Conservation (phyloP, 1,140 invertebrate genomes). For the Lepidurus apus region DNA sequence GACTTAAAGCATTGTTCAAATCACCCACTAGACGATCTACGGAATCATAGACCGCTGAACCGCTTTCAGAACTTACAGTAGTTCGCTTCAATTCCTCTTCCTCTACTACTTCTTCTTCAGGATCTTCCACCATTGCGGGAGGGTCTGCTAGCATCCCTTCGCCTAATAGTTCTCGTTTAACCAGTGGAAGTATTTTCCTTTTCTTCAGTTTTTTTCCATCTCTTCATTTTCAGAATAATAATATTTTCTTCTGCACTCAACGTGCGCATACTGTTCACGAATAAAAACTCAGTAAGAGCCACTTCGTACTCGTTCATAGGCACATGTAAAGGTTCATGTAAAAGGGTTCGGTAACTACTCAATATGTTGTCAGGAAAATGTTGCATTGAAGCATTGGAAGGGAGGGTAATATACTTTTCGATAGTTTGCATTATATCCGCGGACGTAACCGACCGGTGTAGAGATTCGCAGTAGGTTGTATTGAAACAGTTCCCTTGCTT, state of each 20-base stretch:
- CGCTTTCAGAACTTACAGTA: not conserved
- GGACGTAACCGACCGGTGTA: too few species aligned
- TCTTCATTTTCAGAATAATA: not conserved
- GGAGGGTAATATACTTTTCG: too few species aligned
- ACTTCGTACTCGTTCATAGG: not conserved
- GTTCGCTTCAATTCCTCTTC: not conserved
- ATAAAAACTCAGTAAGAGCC: not conserved
- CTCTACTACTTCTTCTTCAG: not conserved
- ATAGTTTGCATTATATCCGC: too few species aligned
- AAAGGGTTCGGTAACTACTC: not conserved
- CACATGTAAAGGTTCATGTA: not conserved
- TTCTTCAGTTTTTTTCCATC: not conserved
- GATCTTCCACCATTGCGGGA: not conserved
- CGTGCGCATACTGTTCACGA: not conserved
- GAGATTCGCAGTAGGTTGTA: too few species aligned
- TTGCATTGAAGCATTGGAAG: too few species aligned
- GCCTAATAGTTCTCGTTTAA: not conserved
- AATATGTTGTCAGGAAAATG: too few species aligned
- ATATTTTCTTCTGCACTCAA: not conserved
- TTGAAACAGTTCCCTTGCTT: too few species aligned
- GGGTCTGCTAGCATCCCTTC: not conserved
- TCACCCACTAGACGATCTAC: too few species aligned
- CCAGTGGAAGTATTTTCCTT: not conserved
- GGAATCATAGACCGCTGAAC: not conserved
- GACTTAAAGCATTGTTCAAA: too few species aligned